Base-by-base conservation (phyloP, 2,888 invertebrate genomes). In the Celastrina argiolus region DNA sequence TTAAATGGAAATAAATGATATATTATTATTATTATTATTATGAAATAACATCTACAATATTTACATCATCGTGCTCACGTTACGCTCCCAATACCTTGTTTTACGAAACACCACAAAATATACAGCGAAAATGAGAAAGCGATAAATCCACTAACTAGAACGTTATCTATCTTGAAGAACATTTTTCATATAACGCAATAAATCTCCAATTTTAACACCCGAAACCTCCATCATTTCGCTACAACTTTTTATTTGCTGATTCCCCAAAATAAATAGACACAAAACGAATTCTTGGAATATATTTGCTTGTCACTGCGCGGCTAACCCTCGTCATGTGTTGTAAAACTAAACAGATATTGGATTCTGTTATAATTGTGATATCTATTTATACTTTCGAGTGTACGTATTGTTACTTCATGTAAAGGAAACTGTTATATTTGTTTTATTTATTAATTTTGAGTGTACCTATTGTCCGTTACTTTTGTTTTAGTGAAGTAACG, bases 231-330 rank as follows among this genome's bases (percentile, higher is more conserved):
- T 61, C 61, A 61, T 39, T 61, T 36, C 36, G 61, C 14, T 22
- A 59, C 59, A 59, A 31, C 61, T 61, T 61, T 39, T 61, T 61
- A 61, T 61, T 39, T 61, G 61, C 61, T 39, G 61, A 61, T 61
- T 61, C 61, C 22, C 61, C 61, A 61, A 61, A 39, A 61, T 61
- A 61, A 61, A 61, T 61, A 61, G 61, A 61, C 61, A 39, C 61
- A 36, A 59, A 31, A 61, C 36, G 61, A 34, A 59, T 59, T 59
- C 61, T 18, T 61, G 34, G 22, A 61, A 61, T 61, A 34, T 59
- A 34, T 59, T 59, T n/a, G 16, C 59, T 34, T 36, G 61, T 61
- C 61, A 61, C 22, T 18, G 14, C 5, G 18, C 18, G 14, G 61
- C 18, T n/a, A 61, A 61, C 61, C 61, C 61, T 39, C 36, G 39